These are phyloP conservation scores for Manduca sexta DNA, from an alignment of 1,140 invertebrate genomes.

Conservation along the genomic window DNA sequence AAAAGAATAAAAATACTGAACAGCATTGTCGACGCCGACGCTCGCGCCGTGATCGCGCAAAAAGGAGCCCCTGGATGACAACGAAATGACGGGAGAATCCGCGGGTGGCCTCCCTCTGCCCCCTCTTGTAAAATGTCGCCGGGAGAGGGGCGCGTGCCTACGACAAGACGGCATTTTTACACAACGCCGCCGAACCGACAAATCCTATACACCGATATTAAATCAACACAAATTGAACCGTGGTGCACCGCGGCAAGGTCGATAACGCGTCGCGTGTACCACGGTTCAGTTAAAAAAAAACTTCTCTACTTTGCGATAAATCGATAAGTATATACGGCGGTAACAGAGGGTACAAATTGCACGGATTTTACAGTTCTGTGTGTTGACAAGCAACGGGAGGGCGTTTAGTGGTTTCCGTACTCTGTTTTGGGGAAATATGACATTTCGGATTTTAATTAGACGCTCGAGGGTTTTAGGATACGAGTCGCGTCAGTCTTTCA, in stretches of 20 bases:
- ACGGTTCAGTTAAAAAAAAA: conserved; percentile 53
- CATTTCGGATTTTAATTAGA: conserved; percentile 35
- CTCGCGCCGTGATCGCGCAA: conserved; percentile 61
- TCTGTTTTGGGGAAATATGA: conserved; percentile 58
- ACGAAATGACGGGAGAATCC: conserved; percentile 66
- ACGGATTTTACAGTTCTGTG: conserved; percentile 66
- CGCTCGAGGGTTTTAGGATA: conserved; percentile 1
- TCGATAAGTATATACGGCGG: conserved; percentile 65
- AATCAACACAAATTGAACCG: conserved; percentile 27
- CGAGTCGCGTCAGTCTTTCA: conserved; percentile 1
- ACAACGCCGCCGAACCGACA: conserved; percentile 36
- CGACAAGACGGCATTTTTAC: conserved; percentile 70
- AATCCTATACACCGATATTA: conserved; percentile 36
- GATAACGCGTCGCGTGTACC: conserved; percentile 3
- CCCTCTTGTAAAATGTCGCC: conserved; percentile 58
- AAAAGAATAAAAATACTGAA: conserved; percentile 69
- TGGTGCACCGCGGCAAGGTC: conserved; percentile 15
- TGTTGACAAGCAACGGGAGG: conserved; percentile 39
- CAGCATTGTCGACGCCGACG: conserved; percentile 67
- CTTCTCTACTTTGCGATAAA: conserved; percentile 59
- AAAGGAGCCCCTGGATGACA: conserved; percentile 67
- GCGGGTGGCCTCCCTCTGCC: conserved; percentile 45
- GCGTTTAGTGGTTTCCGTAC: conserved; percentile 49
- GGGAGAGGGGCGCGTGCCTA: conserved; percentile 54
- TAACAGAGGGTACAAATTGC: conserved; percentile 64